A percentile compares a stretch with the other conserved stretches of the same genome.
These are phyloP conservation scores for Carassius carassius DNA, from an alignment of 2,113 vertebrate genomes.

Conservation along the genomic window DNA sequence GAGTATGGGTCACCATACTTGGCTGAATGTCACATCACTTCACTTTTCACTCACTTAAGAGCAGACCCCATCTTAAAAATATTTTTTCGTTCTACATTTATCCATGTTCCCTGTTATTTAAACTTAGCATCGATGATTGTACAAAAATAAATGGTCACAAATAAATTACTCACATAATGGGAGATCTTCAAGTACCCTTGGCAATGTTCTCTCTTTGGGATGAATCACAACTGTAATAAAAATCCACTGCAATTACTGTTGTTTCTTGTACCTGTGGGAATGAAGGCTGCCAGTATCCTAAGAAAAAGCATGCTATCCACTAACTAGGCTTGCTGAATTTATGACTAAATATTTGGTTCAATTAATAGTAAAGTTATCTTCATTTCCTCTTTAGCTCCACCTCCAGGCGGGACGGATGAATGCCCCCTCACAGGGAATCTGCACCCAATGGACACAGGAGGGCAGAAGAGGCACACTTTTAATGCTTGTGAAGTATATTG, in stretches of 20 bases:
- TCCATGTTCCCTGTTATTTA: background rate
- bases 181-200: conserved; percentile 1
- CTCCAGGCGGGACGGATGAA: background rate
- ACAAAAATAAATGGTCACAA: background rate
- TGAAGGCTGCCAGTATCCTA: background rate
- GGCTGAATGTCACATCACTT: no score
- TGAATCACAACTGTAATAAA: background rate
- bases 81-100: background rate
- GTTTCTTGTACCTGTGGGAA: background rate
- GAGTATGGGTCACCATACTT: no score
- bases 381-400: background rate
- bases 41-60: no score
- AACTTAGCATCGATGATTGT: background rate
- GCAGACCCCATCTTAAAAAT: background rate
- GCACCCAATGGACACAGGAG: background rate
- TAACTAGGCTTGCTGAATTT: background rate
- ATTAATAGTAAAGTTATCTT: background rate
- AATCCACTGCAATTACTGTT: background rate
- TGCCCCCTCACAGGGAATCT: background rate
- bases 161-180: background rate
- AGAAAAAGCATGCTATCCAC: background rate
- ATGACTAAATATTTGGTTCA: background rate
- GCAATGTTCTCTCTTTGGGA: background rate
- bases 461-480: background rate
- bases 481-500: background rate